phyloP scores from a whole-genome alignment of 2,113 vertebrate genomes.

The Halcyon senegalensis region DNA sequence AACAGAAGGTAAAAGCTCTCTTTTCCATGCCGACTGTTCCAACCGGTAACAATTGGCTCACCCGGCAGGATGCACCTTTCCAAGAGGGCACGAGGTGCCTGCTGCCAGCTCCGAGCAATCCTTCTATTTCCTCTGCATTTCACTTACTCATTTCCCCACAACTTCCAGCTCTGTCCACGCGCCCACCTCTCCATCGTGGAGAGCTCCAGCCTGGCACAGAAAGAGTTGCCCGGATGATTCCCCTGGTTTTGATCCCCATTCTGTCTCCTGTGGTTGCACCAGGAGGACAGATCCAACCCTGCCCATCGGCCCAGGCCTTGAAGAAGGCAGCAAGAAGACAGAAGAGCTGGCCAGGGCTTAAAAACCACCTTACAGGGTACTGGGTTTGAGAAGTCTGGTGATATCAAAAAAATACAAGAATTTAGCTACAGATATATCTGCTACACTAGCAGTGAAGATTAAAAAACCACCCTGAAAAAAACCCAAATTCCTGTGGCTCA shows the following conservation, averaged over 20 bases:
- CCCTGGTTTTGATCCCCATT: not conserved
- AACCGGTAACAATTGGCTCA: not conserved
- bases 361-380: not conserved
- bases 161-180: not conserved
- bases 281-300: not conserved
- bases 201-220: not conserved
- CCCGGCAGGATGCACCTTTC: conserved; percentile 32
- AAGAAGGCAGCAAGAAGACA: not conserved
- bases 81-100: not conserved
- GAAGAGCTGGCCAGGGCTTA: not conserved
- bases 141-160: not conserved
- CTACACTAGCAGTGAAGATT: not conserved
- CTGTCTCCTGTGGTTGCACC: not conserved
- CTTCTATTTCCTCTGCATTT: not conserved
- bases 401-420: fast-evolving
- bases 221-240: not conserved
- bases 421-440: not conserved
- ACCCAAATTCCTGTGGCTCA: not conserved
- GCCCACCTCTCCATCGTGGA: not conserved
- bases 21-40: not conserved
- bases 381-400: not conserved
- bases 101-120: not conserved
- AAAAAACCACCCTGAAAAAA: not conserved
- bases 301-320: not conserved
- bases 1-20: not conserved